phyloP scores from a whole-genome alignment of 1,140 invertebrate species.

The Drosophila nikananu region DNA sequence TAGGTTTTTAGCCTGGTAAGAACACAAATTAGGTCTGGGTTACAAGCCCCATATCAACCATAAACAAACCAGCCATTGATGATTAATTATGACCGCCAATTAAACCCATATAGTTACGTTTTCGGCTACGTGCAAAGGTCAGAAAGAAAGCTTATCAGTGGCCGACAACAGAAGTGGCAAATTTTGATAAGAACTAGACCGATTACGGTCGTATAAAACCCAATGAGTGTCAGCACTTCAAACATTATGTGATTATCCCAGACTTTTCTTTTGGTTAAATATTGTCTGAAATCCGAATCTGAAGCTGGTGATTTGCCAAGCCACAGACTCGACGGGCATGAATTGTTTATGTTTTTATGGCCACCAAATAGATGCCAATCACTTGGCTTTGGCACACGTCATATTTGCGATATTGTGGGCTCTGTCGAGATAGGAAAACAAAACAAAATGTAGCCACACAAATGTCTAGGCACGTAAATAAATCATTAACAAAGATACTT shows the following conservation, averaged over 20 bases:
- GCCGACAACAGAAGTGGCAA: conserved; percentile 46
- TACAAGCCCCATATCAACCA: conserved; percentile 12
- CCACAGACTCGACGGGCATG: neutral
- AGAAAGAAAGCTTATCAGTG: conserved; percentile 54
- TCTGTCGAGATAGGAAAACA: conserved; percentile 34
- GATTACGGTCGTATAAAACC: conserved; percentile 32
- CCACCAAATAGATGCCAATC: conserved; percentile 38
- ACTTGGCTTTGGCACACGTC: conserved; percentile 59
- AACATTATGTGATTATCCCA: conserved; percentile 21
- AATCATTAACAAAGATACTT: conserved; percentile 63
- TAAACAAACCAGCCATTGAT: conserved; percentile 37
- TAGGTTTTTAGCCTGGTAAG: neutral
- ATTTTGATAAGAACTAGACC: conserved; percentile 48
- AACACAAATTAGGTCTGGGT: neutral
- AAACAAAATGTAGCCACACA: conserved; percentile 31
- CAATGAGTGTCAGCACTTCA: conserved; percentile 50
- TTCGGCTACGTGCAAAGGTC: conserved; percentile 60
- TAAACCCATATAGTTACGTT: conserved; percentile 7
- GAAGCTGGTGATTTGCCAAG: conserved; percentile 10
- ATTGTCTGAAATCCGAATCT: neutral
- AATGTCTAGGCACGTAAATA: conserved; percentile 19
- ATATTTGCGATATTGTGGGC: conserved; percentile 40
- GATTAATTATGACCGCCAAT: conserved; percentile 50
- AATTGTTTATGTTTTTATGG: conserved; percentile 20
- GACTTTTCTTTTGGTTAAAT: conserved; percentile 3